Conservation (phyloP, 2,113 vertebrate genomes). For the Apteryx owenii region DNA sequence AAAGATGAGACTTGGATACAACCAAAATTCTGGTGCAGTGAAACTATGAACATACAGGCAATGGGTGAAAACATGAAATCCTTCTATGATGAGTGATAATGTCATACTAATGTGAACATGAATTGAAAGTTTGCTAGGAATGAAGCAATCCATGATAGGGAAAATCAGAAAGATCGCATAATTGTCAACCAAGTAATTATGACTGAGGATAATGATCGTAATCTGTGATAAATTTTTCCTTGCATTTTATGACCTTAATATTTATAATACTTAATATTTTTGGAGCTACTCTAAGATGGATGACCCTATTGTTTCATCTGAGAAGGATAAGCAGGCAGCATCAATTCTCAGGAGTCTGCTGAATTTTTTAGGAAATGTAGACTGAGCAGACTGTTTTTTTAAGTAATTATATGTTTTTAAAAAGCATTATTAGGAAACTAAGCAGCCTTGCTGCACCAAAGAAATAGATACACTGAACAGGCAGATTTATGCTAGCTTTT, state of each 20-base stretch:
- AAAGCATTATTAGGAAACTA: neutral
- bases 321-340: neutral
- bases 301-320: neutral
- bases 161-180: neutral
- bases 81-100: neutral
- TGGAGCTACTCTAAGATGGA: neutral
- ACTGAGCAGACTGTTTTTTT: neutral
- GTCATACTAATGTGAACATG: neutral
- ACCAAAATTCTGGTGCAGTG: neutral
- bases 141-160: neutral
- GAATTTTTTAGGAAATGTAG: neutral
- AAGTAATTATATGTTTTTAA: neutral
- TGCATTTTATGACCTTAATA: neutral
- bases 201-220: neutral
- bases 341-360: neutral
- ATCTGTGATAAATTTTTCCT: neutral
- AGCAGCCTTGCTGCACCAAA: neutral
- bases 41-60: neutral
- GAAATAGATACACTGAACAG: neutral
- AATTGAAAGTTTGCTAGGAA: neutral
- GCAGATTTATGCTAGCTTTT: neutral
- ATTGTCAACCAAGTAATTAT: neutral
- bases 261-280: neutral
- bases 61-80: neutral
- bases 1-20: neutral